A percentile compares a stretch with the other conserved stretches of the same genome.
Conservation (phyloP, 2,797 vertebrate species). For the Propithecus deckenii region DNA sequence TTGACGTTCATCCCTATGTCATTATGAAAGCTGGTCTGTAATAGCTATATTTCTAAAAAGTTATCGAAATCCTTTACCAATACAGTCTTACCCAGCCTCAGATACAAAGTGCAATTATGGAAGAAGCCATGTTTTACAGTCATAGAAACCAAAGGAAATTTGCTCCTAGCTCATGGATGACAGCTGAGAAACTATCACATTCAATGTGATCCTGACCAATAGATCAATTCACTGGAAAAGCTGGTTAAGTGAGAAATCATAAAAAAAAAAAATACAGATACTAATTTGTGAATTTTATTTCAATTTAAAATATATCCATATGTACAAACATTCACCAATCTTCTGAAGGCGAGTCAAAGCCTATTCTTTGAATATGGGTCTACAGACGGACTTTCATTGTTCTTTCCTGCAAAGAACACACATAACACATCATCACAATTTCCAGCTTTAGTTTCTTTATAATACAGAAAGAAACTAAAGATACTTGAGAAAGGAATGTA, state of each 20-base stretch:
- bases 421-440: background rate
- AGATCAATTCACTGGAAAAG: background rate
- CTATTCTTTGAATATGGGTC: background rate
- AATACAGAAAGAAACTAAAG: slow-evolving; percentile 9
- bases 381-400: background rate
- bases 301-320: background rate
- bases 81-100: background rate
- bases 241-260: background rate
- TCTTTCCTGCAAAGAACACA: background rate
- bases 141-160: background rate
- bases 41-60: background rate
- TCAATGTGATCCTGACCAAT: background rate
- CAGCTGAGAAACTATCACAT: background rate
- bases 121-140: background rate
- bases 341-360: background rate
- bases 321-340: background rate
- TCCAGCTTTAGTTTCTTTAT: background rate
- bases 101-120: background rate
- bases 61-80: background rate
- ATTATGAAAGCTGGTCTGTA: background rate
- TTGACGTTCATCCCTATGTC: background rate
- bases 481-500: background rate
- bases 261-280: background rate
- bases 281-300: slow-evolving; percentile 29
- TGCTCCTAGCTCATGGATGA: background rate